Evolutionary conservation across 2,888 invertebrate genomes (phyloP), one percentile per base, ranked within the genome.

Genomic region (Cantharis rustica): DNA sequence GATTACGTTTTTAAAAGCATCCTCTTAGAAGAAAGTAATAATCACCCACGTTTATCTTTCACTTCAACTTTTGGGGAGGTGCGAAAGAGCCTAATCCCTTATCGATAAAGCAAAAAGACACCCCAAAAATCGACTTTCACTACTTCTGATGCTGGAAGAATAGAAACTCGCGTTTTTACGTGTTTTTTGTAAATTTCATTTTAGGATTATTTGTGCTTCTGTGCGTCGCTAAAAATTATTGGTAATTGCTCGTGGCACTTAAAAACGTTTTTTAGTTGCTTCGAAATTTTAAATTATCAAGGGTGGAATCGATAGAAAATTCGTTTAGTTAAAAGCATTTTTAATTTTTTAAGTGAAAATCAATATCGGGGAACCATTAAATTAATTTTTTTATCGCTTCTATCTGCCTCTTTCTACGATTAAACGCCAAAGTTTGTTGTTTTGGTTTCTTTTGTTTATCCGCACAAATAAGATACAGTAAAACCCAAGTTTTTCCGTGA

Each of bases 61-160:
- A 23, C 71, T 16, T 63, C 23, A 71, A 63, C 63, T 71, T 61
- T 20, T 71, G 62, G 71, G n/a, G 13, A 27, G 71, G 71, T 63
- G 70, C 26, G 71, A 71, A 71, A 16, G 71, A 62, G 10, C 16
- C 62, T 71, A 63, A 71, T 71, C 71, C 71, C 71, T 71, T 71
- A 63, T 71, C 71, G 63, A 26, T 16, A 71, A 26, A 62, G 62
- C 63, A 71, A 47, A 47, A 71, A 71, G 47, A 47, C 47, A 61
- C 71, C 27, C 71, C 63, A 23, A 66, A 23, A 71, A 61, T 47
- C 47, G 63, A 63, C 62, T 26, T 71, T 70, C 63, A 27, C 17
- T 71, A 27, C 17, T 71, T 71, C 71, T 63, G 26, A 63, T 11
- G 62, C 20, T 63, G 16, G 27, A 71, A 63, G 15, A 71, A 71